A percentile compares a stretch with the other conserved stretches of the same genome.
Evolutionary conservation across 2,797 vertebrate species (phyloP).

Genomic region (Capromys pilorides): DNA sequence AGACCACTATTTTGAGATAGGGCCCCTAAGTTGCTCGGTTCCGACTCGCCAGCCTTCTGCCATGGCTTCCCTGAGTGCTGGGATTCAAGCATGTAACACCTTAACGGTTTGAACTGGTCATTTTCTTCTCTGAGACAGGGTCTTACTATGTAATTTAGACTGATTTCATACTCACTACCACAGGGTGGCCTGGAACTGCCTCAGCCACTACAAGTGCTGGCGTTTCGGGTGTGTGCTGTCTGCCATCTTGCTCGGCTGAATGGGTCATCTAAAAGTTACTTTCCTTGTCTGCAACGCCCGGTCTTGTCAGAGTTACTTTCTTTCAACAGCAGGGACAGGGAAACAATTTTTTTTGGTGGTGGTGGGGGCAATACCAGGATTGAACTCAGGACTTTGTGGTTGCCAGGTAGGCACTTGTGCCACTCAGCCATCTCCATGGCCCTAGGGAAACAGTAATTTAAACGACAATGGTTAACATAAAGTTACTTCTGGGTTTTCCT

Average conservation of each 20-base stretch:
- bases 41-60: neutral
- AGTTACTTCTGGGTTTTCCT: neutral
- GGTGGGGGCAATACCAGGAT: too few species aligned
- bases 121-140: neutral
- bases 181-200: neutral
- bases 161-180: neutral
- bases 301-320: too few species aligned
- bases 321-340: neutral
- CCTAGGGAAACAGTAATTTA: neutral
- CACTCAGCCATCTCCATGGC: too few species aligned
- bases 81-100: neutral
- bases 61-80: neutral
- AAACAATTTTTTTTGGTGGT: neutral
- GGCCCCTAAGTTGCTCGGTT: neutral
- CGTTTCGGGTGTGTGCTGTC: neutral
- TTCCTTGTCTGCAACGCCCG: neutral
- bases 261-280: neutral
- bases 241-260: neutral
- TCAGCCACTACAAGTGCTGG: neutral
- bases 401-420: too few species aligned
- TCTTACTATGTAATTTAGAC: neutral
- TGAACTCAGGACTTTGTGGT: too few species aligned
- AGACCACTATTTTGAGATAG: neutral
- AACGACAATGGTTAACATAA: neutral
- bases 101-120: neutral